These are phyloP conservation scores for Euleptes europaea DNA, from an alignment of 2,113 vertebrate species.

Conservation along the genomic window DNA sequence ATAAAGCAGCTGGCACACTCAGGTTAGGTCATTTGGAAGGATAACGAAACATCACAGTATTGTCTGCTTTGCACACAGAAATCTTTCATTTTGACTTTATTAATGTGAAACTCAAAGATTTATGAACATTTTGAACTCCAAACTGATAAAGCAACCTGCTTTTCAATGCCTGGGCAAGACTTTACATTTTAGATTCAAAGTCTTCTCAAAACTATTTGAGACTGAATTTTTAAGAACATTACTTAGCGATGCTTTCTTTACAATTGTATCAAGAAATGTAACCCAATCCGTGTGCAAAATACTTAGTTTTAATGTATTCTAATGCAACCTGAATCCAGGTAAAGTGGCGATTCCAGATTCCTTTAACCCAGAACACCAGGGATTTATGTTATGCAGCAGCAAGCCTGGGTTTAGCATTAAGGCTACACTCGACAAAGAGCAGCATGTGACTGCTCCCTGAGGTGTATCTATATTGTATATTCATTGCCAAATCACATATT, in stretches of 20 bases:
- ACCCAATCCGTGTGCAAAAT: background rate
- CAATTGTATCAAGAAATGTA: background rate
- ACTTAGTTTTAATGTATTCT: background rate
- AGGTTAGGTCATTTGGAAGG: too few relatives aligned
- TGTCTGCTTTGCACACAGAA: background rate
- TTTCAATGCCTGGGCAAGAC: background rate
- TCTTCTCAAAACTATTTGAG: background rate
- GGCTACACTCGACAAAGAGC: background rate
- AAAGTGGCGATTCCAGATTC: background rate
- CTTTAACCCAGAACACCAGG: background rate
- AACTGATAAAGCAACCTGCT: background rate
- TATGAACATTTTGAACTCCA: background rate
- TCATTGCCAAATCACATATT: background rate
- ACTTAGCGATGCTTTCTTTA: background rate
- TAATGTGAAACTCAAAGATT: background rate
- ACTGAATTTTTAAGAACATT: background rate
- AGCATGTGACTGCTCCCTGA: background rate
- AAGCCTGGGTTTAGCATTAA: background rate
- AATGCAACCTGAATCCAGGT: background rate
- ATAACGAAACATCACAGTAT: background rate
- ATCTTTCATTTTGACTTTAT: background rate
- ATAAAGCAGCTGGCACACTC: background rate
- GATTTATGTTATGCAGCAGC: background rate
- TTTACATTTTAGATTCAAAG: background rate
- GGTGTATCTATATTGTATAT: too few relatives aligned